Evolutionary conservation across 2,113 vertebrate species (phyloP), one percentile per base, ranked within the genome.

Genomic region (Kobus ellipsiprymnus): DNA sequence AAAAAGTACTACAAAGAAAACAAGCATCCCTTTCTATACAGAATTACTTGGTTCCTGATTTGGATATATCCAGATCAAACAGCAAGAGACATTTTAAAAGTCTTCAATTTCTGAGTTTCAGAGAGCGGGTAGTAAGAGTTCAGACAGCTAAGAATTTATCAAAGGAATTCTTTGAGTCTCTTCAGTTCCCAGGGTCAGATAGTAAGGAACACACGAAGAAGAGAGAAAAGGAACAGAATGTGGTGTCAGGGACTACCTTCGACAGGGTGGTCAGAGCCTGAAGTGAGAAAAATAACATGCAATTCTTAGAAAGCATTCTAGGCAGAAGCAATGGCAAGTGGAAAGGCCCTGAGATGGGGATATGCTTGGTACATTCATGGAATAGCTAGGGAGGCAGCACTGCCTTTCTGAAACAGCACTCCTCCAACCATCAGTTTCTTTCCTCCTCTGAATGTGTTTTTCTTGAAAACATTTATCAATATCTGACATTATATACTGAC

Each of bases 1-100:
- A 55, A 27, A 44, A 84, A 78, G 27, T 74, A 19, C 71, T 91
- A 78, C 36, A 21, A 59, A 97, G 62, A 81, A 94, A 94, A 85
- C 10, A 82, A 64, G 15, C 48, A 27, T 33, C 25, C 30, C 29
- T 89, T 55, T 33, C 29, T 40, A 27, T 7, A 87, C 30, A 93
- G 95, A 96, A 83, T 91, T 80, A 93, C 55, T 86, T 89, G 60
- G 40, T 85, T 80, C 25, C 25, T 93, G 54, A 71, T 89, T 96
- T 33, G 1, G 36, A 77, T 40, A 89, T 40, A 95, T 25, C 30
- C 30, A 94, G 46, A 59, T 96, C 23, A 93, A 85, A 95, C 4
- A 91, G 29, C 30, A 54, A 97, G 36, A 92, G 19, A 36, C 48
- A n/a, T 48, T 77, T 94, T n/a, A 13, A 74, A 96, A 93, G 46